phyloP scores from a whole-genome alignment of 2,113 vertebrate genomes.

The Carassius carassius region DNA sequence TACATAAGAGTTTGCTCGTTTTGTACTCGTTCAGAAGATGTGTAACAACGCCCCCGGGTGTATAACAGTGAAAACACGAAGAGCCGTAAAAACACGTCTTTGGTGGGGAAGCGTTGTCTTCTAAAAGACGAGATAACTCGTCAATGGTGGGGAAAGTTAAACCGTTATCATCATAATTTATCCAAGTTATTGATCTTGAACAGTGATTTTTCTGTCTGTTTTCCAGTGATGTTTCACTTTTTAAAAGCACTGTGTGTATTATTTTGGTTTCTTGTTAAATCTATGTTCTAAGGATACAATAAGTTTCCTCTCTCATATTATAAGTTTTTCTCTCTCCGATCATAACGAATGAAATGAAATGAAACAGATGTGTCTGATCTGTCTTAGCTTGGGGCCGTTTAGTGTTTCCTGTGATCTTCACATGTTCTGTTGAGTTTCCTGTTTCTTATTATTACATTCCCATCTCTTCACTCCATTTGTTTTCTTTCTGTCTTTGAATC shows the following conservation, averaged over 20 bases:
- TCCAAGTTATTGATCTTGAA: no score
- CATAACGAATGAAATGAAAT: constrained; percentile 23
- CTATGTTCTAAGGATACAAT: not conserved
- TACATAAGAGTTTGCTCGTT: no score
- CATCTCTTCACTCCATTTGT: not conserved
- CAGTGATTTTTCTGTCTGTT: not conserved
- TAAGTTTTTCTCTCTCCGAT: not conserved
- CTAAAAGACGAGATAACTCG: no score
- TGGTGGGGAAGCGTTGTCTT: no score
- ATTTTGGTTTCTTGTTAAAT: not conserved
- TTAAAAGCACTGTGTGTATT: not conserved
- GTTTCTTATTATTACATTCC: not conserved
- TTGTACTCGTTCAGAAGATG: no score
- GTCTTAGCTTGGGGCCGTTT: constrained; percentile 20
- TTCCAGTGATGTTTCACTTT: not conserved
- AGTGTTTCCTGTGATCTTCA: constrained; percentile 24
- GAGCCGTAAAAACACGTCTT: no score
- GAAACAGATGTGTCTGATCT: constrained; percentile 19
- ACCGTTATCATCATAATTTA: no score
- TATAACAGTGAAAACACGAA: no score
- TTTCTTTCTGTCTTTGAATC: constrained; percentile 15
- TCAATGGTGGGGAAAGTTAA: no score
- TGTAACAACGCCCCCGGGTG: no score
- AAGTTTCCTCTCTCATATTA: not conserved
- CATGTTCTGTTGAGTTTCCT: not conserved